A percentile compares a stretch with the other conserved stretches of the same genome.
Evolutionary conservation across 2,797 vertebrate genomes (phyloP).

Genomic region (Rhinoraja longicauda): DNA sequence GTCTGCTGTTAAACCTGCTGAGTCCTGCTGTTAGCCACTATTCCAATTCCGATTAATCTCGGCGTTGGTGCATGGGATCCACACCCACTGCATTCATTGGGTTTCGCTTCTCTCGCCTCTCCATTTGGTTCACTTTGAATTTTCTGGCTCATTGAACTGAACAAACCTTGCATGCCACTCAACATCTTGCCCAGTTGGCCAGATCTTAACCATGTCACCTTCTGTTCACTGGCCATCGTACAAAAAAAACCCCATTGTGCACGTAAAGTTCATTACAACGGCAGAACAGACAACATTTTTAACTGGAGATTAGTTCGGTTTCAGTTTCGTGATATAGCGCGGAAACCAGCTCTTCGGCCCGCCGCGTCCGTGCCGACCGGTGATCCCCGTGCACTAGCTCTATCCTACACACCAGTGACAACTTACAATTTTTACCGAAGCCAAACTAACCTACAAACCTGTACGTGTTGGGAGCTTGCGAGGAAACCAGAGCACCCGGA

Average conservation of each 20-base stretch:
- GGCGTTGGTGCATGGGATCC: conserved; percentile 12
- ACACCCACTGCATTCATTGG: conserved; percentile 10
- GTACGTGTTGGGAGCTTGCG: no score
- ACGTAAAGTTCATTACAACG: background rate
- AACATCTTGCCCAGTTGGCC: background rate
- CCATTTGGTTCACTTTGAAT: conserved; percentile 35
- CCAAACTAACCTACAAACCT: no score
- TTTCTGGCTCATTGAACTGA: conserved; percentile 17
- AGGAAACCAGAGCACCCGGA: no score
- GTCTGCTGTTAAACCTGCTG: conserved; percentile 24
- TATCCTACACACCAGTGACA: no score
- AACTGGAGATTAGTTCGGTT: no score
- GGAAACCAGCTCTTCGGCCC: no score
- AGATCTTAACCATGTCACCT: background rate
- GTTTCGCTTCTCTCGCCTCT: background rate
- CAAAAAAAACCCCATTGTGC: background rate
- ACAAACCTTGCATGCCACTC: background rate
- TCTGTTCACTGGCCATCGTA: background rate
- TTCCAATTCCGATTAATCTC: background rate
- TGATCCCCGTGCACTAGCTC: no score
- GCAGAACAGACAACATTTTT: background rate
- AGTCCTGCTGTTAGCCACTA: conserved; percentile 23
- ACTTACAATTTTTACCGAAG: no score
- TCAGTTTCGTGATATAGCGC: no score
- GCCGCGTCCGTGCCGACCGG: no score